These are phyloP conservation scores for Luperina testacea DNA, from an alignment of 2,888 invertebrate species.

Conservation along the genomic window DNA sequence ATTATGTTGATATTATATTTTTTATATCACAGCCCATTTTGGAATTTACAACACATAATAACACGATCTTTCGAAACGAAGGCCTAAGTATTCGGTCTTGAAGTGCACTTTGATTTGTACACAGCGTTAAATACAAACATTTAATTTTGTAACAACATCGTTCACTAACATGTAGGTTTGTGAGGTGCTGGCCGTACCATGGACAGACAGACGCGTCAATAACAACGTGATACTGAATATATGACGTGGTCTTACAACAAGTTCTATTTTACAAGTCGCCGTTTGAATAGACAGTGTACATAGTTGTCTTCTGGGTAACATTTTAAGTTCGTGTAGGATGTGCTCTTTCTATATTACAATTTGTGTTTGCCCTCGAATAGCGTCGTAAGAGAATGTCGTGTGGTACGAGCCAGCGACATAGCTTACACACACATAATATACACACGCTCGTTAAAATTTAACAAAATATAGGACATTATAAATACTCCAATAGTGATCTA, in stretches of 20 bases:
- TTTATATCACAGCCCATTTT: conserved; percentile 95
- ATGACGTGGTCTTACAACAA: conserved; percentile 32
- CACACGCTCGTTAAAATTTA: conserved; percentile 84
- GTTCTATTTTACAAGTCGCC: conserved; percentile 46
- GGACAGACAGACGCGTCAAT: conserved; percentile 66
- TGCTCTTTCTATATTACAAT: conserved; percentile 55
- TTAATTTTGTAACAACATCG: conserved; percentile 85
- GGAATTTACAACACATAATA: conserved; percentile 92
- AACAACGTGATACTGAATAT: conserved; percentile 57
- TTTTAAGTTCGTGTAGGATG: conserved; percentile 48
- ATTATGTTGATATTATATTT: conserved; percentile 91
- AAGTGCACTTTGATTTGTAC: conserved; percentile 90
- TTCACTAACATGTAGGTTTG: conserved; percentile 82
- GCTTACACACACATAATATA: conserved; percentile 85
- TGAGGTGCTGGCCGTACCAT: conserved; percentile 77
- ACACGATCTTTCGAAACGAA: conserved; percentile 87
- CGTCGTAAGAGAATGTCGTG: conserved; percentile 68
- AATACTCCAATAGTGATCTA: conserved; percentile 86
- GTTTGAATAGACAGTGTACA: conserved; percentile 55
- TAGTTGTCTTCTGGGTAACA: conserved; percentile 49
- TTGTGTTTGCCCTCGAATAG: conserved; percentile 57
- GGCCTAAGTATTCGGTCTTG: conserved; percentile 85
- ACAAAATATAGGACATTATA: conserved; percentile 89
- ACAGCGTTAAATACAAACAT: conserved; percentile 88
- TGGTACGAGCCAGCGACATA: conserved; percentile 82